phyloP scores from a whole-genome alignment of 2,888 invertebrate genomes.

The Eristalis tenax region DNA sequence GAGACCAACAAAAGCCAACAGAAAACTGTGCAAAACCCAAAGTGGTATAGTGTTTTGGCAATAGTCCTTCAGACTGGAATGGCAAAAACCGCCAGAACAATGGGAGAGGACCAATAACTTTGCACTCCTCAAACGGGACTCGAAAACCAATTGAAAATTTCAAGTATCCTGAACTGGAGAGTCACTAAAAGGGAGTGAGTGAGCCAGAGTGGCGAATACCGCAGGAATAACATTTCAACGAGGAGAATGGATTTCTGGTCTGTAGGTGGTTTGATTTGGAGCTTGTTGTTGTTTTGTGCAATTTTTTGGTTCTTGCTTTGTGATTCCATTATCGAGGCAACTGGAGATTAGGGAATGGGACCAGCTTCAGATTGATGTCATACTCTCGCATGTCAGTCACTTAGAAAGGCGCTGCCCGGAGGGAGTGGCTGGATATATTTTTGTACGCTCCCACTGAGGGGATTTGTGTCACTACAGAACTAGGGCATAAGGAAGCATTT shows the following conservation, averaged over 20 bases:
- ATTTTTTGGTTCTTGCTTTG: constrained; percentile 1
- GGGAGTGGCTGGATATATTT: constrained; percentile 29
- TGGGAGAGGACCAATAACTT: constrained; percentile 64
- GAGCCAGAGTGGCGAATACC: constrained; percentile 18
- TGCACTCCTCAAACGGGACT: constrained; percentile 54
- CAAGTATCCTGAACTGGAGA: constrained; percentile 46
- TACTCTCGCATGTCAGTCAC: constrained; percentile 20
- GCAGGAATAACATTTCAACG: constrained; percentile 49
- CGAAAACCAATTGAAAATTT: constrained; percentile 65
- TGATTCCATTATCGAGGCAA: constrained; percentile 60
- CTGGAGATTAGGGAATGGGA: background rate
- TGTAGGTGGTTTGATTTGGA: background rate
- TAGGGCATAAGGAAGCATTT: background rate
- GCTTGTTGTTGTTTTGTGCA: background rate
- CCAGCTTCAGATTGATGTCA: constrained; percentile 14
- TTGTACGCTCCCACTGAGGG: constrained; percentile 3
- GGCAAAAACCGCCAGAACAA: constrained; percentile 29
- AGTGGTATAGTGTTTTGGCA: constrained; percentile 62
- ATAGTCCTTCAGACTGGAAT: constrained; percentile 55
- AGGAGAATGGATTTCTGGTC: constrained; percentile 44
- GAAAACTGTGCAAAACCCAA: constrained; percentile 35
- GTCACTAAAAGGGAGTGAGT: background rate
- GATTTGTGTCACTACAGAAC: constrained; percentile 17
- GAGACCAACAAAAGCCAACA: constrained; percentile 23
- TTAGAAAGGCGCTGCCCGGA: background rate